Evolutionary conservation across 2,888 invertebrate genomes (phyloP).

Genomic region (Orthonevra nobilis): DNA sequence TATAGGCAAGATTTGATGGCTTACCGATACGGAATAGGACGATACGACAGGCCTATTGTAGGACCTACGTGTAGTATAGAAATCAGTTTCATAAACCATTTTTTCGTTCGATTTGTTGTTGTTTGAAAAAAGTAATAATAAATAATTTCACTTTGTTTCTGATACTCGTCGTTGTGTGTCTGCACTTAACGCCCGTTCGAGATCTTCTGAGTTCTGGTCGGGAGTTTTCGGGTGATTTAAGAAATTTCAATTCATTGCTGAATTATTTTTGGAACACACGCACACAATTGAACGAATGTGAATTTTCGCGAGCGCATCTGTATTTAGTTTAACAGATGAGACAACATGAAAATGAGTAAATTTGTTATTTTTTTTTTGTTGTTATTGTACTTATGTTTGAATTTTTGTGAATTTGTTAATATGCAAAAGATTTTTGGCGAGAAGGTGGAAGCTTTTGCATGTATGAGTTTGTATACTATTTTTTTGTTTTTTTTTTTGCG

Average conservation of each 20-base stretch:
- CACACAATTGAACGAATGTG: constrained; percentile 29
- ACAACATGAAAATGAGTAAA: constrained; percentile 5
- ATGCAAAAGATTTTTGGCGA: constrained; percentile 27
- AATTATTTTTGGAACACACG: constrained; percentile 80
- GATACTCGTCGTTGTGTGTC: constrained; percentile 75
- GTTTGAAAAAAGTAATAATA: constrained; percentile 50
- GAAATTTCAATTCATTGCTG: constrained; percentile 73
- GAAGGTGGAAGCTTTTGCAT: background rate
- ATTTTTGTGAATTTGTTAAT: constrained; percentile 53
- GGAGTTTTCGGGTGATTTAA: constrained; percentile 74
- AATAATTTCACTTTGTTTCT: constrained; percentile 71
- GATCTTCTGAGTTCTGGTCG: constrained; percentile 78
- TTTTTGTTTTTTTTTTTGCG: constrained; percentile 12
- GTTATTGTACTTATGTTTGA: constrained; percentile 9
- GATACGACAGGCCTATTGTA: constrained; percentile 85
- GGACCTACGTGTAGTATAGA: constrained; percentile 93
- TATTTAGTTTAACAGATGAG: constrained; percentile 5
- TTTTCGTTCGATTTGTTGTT: constrained; percentile 77
- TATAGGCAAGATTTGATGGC: constrained; percentile 77
- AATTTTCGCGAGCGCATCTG: constrained; percentile 42
- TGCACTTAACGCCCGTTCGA: constrained; percentile 80
- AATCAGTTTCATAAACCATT: constrained; percentile 97
- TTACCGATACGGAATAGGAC: constrained; percentile 91
- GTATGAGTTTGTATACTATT: constrained; percentile 30
- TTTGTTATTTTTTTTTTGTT: constrained; percentile 6